Evolutionary conservation across 2,797 vertebrate species (phyloP), one percentile per base, ranked within the genome.

Genomic region (Hydrocynus forskahlii): DNA sequence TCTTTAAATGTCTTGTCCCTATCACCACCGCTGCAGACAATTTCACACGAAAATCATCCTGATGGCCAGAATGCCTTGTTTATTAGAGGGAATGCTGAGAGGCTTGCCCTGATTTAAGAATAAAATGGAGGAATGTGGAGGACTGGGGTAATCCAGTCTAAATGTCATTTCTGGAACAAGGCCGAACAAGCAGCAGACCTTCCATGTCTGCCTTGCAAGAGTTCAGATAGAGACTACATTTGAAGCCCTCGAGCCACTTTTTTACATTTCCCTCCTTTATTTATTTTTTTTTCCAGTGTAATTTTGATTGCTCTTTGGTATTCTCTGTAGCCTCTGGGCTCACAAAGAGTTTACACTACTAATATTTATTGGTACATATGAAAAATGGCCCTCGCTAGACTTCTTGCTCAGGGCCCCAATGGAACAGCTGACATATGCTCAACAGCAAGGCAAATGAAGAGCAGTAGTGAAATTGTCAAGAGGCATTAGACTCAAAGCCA

Each of bases 391-490:
- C 80, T 66, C 45, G 68, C 67, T 77, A 64, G 69, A 66, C 55
- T 70, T 82, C 64, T 83, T 76, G 21, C 64, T 75, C 35, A 71
- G 38, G 19, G 73, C 40, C 74, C 69, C 82, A 67, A 64, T 81
- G 75, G 82, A 83, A 90, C 81, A 83, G 88, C 76, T 85, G 88
- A 87, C 85, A 88, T 86, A 85, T 87, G 86, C 84, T 89, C 81
- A 83, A 88, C 86, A 88, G 79, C 69, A 86, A 85, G 81, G 88
- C 77, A 87, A 89, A 89, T 86, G 85, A 86, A 88, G 83, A 89
- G 81, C 80, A 83, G 86, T 45, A 52, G 70, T 81, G 85, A 88
- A 70, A 88, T 81, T 89, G 87, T 90, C 90, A 88, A 71, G 75
- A 87, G 73, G 74, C 76, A 86, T 92, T 88, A 86, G 75, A 82